Percentiles rank a stretch among this genome's conserved stretches.
Evolutionary conservation across 2,888 invertebrate species (phyloP).

Genomic region (Alloplasta piceator): DNA sequence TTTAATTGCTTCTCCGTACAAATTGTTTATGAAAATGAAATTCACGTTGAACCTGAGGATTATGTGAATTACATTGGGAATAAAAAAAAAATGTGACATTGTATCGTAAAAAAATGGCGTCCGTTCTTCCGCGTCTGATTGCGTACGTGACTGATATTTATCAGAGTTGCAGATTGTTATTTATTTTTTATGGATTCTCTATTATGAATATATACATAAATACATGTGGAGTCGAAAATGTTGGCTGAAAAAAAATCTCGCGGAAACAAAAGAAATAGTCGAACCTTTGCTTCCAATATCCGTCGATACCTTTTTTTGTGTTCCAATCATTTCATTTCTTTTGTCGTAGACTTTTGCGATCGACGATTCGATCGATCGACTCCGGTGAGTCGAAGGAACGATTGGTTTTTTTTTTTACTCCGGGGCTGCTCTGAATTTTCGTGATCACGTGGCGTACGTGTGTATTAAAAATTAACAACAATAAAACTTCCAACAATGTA

Average conservation of each 20-base stretch:
- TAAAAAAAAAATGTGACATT: conserved; percentile 37
- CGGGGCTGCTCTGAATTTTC: conserved; percentile 15
- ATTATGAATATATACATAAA: neutral
- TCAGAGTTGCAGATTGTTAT: neutral
- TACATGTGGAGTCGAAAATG: neutral
- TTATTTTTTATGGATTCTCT: neutral
- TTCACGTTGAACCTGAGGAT: neutral
- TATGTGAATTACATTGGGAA: neutral
- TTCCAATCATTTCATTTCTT: no score
- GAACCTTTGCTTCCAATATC: no score
- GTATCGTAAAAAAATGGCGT: neutral
- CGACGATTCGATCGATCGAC: conserved; percentile 9
- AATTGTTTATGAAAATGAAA: neutral
- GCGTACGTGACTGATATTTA: conserved; percentile 24
- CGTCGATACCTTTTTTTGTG: no score
- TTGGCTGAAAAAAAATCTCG: no score
- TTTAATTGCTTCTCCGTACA: neutral
- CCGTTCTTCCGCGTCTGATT: neutral
- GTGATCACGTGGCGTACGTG: neutral
- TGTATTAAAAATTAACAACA: neutral
- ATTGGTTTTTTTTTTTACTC: neutral
- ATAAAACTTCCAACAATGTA: neutral
- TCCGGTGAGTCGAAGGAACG: neutral
- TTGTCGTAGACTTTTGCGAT: neutral
- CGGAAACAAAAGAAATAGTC: no score